Percentiles rank a stretch among this genome's conserved stretches.
Evolutionary conservation across 1,140 invertebrate species (phyloP).

Genomic region (Chrysoperla carnea): DNA sequence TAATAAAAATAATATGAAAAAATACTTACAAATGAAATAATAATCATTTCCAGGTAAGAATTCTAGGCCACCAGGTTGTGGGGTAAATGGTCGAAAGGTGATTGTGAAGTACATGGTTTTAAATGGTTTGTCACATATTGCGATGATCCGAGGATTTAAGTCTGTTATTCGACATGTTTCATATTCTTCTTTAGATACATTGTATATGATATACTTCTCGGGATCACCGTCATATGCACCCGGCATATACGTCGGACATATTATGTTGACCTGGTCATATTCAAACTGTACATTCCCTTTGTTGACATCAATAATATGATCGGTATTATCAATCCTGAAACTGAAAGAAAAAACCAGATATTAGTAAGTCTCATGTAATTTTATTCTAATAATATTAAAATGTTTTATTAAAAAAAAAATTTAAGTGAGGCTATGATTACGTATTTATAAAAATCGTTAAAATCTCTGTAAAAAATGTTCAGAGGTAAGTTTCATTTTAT

Average conservation of each 20-base stretch:
- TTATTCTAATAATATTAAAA: no score
- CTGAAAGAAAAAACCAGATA: constrained; percentile 44
- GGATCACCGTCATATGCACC: constrained; percentile 76
- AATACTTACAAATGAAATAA: constrained; percentile 76
- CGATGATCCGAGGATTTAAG: constrained; percentile 77
- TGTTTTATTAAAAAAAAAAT: no score
- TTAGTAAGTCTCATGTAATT: no score
- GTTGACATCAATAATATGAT: constrained; percentile 91
- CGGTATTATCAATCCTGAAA: constrained; percentile 93
- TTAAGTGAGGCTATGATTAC: no score
- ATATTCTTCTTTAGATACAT: constrained; percentile 88
- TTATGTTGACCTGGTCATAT: constrained; percentile 89
- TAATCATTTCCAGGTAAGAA: constrained; percentile 87
- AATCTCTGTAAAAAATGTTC: no score
- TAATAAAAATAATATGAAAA: neutral
- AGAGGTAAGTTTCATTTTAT: no score
- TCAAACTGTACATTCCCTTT: constrained; percentile 82
- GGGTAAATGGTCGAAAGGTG: constrained; percentile 86
- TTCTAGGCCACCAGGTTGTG: constrained; percentile 82
- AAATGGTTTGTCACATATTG: constrained; percentile 85
- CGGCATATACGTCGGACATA: constrained; percentile 77
- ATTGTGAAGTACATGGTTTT: constrained; percentile 90
- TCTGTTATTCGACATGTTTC: constrained; percentile 88
- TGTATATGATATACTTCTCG: constrained; percentile 90
- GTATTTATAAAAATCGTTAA: no score